phyloP scores from a whole-genome alignment of 2,113 vertebrate genomes.

The Syngnathoides biaculeatus region DNA sequence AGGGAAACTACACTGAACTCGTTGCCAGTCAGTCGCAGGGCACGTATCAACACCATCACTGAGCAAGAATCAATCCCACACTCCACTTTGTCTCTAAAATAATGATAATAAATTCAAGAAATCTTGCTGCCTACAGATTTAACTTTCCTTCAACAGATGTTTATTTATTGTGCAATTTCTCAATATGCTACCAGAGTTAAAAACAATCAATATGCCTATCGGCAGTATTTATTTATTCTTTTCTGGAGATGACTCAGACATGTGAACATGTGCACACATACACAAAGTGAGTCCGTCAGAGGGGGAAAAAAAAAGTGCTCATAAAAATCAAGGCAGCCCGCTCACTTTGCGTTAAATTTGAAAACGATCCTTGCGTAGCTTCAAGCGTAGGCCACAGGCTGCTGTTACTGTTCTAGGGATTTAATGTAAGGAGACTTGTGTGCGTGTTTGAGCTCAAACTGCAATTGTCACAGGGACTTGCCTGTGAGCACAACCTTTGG shows the following conservation, averaged over 20 bases:
- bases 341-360: constrained; percentile 36
- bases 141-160: not conserved
- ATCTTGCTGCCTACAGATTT: not conserved
- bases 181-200: not conserved
- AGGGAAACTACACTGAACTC: too few relatives aligned
- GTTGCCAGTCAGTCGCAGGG: too few relatives aligned
- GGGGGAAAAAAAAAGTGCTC: constrained; percentile 23
- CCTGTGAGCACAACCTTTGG: constrained; percentile 45
- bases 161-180: not conserved
- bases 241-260: not conserved
- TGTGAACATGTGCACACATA: not conserved
- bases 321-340: constrained; percentile 21
- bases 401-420: constrained; percentile 38
- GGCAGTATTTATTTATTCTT: not conserved
- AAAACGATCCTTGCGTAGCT: constrained; percentile 34
- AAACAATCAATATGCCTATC: not conserved
- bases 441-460: constrained; percentile 32
- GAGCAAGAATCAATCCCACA: too few relatives aligned
- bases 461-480: constrained; percentile 50
- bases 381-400: constrained; percentile 33
- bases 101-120: not conserved
- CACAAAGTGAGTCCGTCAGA: constrained; percentile 2
- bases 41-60: too few relatives aligned
- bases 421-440: constrained; percentile 49
- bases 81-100: not conserved